A percentile compares a stretch with the other conserved stretches of the same genome.
Conservation (phyloP, 2,888 invertebrate genomes). For the Minunthozetes semirufus region DNA sequence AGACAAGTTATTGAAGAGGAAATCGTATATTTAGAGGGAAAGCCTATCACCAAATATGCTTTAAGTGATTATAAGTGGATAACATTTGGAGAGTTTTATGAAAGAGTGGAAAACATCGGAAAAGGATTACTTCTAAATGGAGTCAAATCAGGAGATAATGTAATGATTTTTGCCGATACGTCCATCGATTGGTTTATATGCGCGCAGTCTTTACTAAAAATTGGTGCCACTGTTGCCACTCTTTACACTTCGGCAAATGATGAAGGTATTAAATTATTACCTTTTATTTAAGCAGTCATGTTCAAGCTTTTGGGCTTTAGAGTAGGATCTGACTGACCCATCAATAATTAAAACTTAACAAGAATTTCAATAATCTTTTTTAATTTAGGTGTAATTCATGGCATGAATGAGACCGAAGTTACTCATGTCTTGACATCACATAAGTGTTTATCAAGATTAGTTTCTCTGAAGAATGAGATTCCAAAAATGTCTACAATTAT, state of each 20-base stretch:
- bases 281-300: no score
- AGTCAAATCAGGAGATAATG: constrained; percentile 62
- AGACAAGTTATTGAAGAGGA: constrained; percentile 83
- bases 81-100: constrained; percentile 68
- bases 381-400: constrained; percentile 61
- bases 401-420: constrained; percentile 89
- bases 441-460: constrained; percentile 81
- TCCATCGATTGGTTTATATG: constrained; percentile 96
- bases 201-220: constrained; percentile 91
- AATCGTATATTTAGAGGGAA: constrained; percentile 87
- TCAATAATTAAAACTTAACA: neutral
- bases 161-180: constrained; percentile 95
- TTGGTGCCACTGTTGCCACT: constrained; percentile 65
- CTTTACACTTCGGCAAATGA: constrained; percentile 95
- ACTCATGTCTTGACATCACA: constrained; percentile 84
- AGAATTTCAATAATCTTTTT: neutral
- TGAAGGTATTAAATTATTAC: no score
- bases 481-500: constrained; percentile 57
- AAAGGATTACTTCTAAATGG: constrained; percentile 75
- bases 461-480: constrained; percentile 44
- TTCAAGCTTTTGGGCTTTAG: no score
- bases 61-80: constrained; percentile 91
- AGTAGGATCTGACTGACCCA: no score
- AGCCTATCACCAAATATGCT: constrained; percentile 80
- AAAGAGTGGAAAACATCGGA: constrained; percentile 67